phyloP scores from a whole-genome alignment of 2,113 vertebrate species.

The Amblyornis subalaris region DNA sequence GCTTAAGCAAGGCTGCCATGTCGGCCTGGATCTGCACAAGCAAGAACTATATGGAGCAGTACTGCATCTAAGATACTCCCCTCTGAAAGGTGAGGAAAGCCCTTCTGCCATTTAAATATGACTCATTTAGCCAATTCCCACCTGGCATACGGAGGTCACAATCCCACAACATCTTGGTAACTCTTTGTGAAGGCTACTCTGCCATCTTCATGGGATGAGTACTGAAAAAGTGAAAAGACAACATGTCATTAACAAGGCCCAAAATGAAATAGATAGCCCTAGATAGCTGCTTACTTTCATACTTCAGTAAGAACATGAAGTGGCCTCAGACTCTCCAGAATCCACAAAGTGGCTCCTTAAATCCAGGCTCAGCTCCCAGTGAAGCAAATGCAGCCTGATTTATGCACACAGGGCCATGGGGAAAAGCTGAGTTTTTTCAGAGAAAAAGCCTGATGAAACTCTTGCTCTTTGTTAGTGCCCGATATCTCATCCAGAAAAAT shows the following conservation, averaged over 20 bases:
- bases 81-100: not conserved
- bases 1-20: not conserved
- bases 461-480: not conserved
- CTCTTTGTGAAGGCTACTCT: not conserved
- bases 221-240: not conserved
- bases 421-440: not conserved
- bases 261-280: not conserved
- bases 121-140: not conserved
- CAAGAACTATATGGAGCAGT: not conserved
- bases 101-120: not conserved
- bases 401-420: not conserved
- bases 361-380: not conserved
- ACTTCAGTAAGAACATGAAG: not conserved
- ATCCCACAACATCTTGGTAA: not conserved
- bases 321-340: not conserved
- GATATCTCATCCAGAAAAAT: not conserved
- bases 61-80: not conserved
- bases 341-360: not conserved
- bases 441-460: not conserved
- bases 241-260: not conserved
- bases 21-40: not conserved
- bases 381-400: not conserved
- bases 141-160: not conserved
- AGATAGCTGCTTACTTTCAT: not conserved
- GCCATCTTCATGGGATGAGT: not conserved